Conservation (phyloP, 1,140 invertebrate species). For the Eurosta solidaginis region DNA sequence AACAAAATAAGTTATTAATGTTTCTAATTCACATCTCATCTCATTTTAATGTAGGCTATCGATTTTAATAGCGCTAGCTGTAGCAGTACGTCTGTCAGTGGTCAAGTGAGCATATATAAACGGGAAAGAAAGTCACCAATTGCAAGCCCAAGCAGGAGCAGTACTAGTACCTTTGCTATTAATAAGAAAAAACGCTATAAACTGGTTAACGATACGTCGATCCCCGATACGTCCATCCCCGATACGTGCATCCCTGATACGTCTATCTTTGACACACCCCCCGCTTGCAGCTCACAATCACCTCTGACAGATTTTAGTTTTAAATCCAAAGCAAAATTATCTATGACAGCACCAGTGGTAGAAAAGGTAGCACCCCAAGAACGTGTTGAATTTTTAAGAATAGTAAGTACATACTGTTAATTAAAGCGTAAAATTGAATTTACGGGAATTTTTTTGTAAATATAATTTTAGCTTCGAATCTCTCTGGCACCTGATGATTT, state of each 20-base stretch:
- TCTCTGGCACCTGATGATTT: conserved; percentile 62
- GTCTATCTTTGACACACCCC: background rate
- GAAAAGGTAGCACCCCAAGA: conserved; percentile 41
- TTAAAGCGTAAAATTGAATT: conserved; percentile 49
- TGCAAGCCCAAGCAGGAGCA: background rate
- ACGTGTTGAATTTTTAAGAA: conserved; percentile 57
- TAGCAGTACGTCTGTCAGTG: background rate
- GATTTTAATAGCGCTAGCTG: conserved; percentile 44
- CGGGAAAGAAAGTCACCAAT: conserved; percentile 47
- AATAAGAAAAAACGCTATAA: conserved; percentile 49
- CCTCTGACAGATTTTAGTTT: conserved; percentile 10
- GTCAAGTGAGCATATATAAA: conserved; percentile 52
- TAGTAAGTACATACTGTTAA: conserved; percentile 26
- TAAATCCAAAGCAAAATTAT: conserved; percentile 2
- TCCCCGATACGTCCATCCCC: conserved; percentile 30
- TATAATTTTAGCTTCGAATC: conserved; percentile 48
- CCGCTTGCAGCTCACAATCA: background rate
- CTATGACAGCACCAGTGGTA: background rate
- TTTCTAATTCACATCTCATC: too few species aligned
- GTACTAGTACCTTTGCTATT: background rate
- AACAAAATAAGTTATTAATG: too few species aligned
- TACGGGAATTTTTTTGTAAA: conserved; percentile 61
- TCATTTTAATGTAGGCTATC: conserved; percentile 33
- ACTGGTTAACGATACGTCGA: conserved; percentile 38
- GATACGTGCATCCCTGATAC: background rate